Evolutionary conservation across 2,113 vertebrate genomes (phyloP).

Genomic region (Burhinus oedicnemus): DNA sequence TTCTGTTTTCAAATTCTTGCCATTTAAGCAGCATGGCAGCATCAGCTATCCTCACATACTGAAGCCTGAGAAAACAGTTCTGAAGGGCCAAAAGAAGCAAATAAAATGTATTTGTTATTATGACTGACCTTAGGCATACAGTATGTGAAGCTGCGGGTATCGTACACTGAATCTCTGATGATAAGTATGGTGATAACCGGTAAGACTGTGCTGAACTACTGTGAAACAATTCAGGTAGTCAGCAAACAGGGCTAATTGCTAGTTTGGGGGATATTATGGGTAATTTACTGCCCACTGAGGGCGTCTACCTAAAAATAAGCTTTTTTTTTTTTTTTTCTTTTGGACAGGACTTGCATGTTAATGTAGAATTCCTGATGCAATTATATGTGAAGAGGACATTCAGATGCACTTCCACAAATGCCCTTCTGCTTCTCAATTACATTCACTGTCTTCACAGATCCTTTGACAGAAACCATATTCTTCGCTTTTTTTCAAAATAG

Average conservation of each 20-base stretch:
- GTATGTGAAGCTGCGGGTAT: background rate
- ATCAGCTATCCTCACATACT: background rate
- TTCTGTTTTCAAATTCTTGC: conserved; percentile 16
- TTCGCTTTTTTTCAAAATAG: background rate
- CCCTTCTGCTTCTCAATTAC: background rate
- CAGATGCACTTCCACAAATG: conserved; percentile 35
- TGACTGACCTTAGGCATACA: background rate
- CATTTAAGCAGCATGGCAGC: background rate
- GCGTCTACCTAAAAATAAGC: conserved; percentile 63
- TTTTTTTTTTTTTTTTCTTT: background rate
- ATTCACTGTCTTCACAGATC: conserved; percentile 17
- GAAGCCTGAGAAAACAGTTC: conserved; percentile 13
- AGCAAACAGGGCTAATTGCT: conserved; percentile 69
- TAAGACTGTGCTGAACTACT: conserved; percentile 41
- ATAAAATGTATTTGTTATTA: conserved; percentile 48
- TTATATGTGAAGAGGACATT: conserved; percentile 31
- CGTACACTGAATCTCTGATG: background rate
- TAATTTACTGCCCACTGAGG: conserved; percentile 68
- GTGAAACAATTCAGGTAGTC: conserved; percentile 67
- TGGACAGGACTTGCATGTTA: conserved; percentile 52
- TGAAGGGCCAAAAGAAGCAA: conserved; percentile 19
- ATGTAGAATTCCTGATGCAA: conserved; percentile 27
- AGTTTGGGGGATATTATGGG: conserved; percentile 63
- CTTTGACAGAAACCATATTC: conserved; percentile 32
- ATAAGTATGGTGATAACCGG: conserved; percentile 64